These are phyloP conservation scores for Akabosia matsudoensis DNA, from an alignment of 1,140 invertebrate species.

Conservation along the genomic window DNA sequence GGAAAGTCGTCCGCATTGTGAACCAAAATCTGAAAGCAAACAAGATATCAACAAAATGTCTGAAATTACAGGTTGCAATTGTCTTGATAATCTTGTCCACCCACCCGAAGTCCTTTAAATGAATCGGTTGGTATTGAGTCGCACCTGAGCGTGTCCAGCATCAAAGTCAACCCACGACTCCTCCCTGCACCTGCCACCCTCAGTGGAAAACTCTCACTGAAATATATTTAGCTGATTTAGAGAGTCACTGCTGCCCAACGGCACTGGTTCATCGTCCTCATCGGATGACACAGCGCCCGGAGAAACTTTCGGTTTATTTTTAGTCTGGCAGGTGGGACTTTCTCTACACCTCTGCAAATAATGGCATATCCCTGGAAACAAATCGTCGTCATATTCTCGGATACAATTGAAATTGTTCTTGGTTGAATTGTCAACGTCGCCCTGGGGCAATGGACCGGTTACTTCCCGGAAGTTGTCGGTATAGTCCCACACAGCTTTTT, in stretches of 20 bases:
- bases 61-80: background rate
- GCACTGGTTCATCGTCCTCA: background rate
- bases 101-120: constrained; percentile 42
- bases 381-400: constrained; percentile 17
- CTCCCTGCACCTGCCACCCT: constrained; percentile 26
- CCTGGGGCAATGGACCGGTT: background rate
- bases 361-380: constrained; percentile 27
- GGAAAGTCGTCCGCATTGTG: constrained; percentile 34
- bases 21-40: constrained; percentile 14
- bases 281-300: background rate
- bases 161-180: constrained; percentile 45
- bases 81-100: too few species aligned
- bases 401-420: constrained; percentile 9
- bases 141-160: constrained; percentile 45
- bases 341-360: constrained; percentile 13
- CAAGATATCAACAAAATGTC: background rate
- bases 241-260: background rate
- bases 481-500: constrained; percentile 46
- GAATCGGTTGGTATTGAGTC: constrained; percentile 44
- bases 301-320: background rate
- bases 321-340: background rate
- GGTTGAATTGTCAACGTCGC: background rate
- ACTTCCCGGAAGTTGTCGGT: constrained; percentile 15
- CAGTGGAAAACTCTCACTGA: constrained; percentile 24
- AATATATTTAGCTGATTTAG: constrained; percentile 8